Percentiles rank a stretch among this genome's conserved stretches.
These are phyloP conservation scores for Leucophenga montana DNA, from an alignment of 2,888 invertebrate species.

Conservation along the genomic window DNA sequence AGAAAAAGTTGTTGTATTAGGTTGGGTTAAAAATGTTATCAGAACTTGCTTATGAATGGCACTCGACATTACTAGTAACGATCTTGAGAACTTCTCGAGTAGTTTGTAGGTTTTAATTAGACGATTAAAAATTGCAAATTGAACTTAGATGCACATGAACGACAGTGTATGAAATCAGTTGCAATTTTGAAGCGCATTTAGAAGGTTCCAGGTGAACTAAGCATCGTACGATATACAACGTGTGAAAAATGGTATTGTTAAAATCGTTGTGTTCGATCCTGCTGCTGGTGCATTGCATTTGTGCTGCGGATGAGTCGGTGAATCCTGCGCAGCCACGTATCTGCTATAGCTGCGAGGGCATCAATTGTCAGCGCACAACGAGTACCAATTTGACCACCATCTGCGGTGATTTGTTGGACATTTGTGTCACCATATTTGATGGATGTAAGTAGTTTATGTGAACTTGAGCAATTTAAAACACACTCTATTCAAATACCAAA, in stretches of 20 bases:
- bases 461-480: not conserved
- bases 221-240: no score
- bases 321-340: slow-evolving; percentile 43
- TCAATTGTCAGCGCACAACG: slow-evolving; percentile 63
- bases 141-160: not conserved
- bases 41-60: slow-evolving; percentile 13
- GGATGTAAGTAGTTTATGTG: slow-evolving; percentile 56
- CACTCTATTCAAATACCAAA: not conserved
- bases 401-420: slow-evolving; percentile 64
- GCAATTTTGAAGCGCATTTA: not conserved
- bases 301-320: slow-evolving; percentile 30
- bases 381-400: slow-evolving; percentile 47
- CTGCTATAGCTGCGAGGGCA: slow-evolving; percentile 67
- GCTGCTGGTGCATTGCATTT: slow-evolving; percentile 34
- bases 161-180: slow-evolving; percentile 7
- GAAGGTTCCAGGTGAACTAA: slow-evolving; percentile 15
- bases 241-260: slow-evolving; percentile 4
- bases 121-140: not conserved
- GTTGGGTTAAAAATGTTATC: slow-evolving; percentile 4
- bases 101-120: slow-evolving; percentile 11
- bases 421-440: slow-evolving; percentile 67
- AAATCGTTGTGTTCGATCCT: slow-evolving; percentile 30
- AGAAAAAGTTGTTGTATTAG: no score
- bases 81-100: slow-evolving; percentile 31
- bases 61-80: slow-evolving; percentile 13